phyloP scores from a whole-genome alignment of 2,888 invertebrate genomes.

The Oxycera nigricornis region DNA sequence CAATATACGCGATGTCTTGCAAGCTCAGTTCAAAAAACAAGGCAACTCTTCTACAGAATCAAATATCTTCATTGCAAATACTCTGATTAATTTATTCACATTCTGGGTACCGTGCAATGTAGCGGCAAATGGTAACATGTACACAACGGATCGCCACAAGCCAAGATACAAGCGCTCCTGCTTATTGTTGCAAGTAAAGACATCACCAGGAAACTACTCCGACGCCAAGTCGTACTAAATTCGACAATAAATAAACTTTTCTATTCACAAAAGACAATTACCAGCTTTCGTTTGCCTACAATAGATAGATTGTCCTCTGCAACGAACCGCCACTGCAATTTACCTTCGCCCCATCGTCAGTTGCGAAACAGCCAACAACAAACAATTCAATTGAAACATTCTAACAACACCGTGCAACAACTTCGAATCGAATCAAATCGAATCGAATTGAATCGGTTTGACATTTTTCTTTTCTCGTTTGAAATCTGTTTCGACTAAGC shows the following conservation, averaged over 20 bases:
- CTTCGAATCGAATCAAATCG: neutral
- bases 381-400: constrained; percentile 40
- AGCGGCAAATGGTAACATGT: constrained; percentile 6
- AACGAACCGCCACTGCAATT: neutral
- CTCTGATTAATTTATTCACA: constrained; percentile 23
- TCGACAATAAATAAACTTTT: constrained; percentile 35
- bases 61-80: neutral
- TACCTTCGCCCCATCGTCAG: neutral
- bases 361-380: neutral
- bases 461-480: neutral
- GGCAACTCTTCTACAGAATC: too few species aligned
- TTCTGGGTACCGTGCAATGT: neutral
- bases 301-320: neutral
- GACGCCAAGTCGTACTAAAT: neutral
- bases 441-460: constrained; percentile 4
- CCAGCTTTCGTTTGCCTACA: constrained; percentile 20
- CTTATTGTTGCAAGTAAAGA: constrained; percentile 15
- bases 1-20: too few species aligned
- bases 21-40: too few species aligned
- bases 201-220: constrained; percentile 12
- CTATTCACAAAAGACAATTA: constrained; percentile 34
- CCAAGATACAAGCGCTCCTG: neutral
- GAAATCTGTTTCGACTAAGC: constrained; percentile 5
- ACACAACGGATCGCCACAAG: neutral
- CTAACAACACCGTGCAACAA: constrained; percentile 12